These are phyloP conservation scores for Montipora sp. DNA, from an alignment of 64 coral and sea anemone genomes.

Conservation along the genomic window DNA sequence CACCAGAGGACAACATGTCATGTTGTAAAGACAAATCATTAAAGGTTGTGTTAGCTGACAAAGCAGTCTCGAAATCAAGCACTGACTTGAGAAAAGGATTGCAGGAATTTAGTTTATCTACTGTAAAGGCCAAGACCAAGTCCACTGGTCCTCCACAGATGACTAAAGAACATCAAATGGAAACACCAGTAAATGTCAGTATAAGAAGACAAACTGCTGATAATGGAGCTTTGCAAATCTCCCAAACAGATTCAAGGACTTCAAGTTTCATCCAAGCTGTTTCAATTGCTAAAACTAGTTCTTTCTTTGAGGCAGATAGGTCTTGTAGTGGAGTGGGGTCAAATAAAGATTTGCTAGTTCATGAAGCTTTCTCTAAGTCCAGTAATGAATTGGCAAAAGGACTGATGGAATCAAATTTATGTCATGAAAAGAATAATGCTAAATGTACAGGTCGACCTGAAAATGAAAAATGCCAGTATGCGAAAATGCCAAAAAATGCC, in stretches of 20 bases:
- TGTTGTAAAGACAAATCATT: too few species aligned
- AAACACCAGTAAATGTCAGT: background rate
- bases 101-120: background rate
- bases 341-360: too few species aligned
- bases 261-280: background rate
- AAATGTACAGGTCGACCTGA: too few species aligned
- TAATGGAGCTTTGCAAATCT: background rate
- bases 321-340: too few species aligned
- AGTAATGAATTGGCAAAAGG: too few species aligned
- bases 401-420: too few species aligned
- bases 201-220: background rate
- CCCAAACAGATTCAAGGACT: background rate
- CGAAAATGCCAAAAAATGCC: too few species aligned
- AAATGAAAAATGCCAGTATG: too few species aligned
- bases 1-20: too few species aligned
- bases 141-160: background rate
- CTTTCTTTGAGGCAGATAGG: background rate
- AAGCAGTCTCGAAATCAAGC: background rate
- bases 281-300: background rate
- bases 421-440: too few species aligned
- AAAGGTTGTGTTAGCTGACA: background rate
- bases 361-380: too few species aligned
- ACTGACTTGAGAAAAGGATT: background rate
- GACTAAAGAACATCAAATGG: constrained; percentile 17
- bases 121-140: background rate